Conservation (phyloP, 2,113 vertebrate species). For the Eonycteris spelaea region DNA sequence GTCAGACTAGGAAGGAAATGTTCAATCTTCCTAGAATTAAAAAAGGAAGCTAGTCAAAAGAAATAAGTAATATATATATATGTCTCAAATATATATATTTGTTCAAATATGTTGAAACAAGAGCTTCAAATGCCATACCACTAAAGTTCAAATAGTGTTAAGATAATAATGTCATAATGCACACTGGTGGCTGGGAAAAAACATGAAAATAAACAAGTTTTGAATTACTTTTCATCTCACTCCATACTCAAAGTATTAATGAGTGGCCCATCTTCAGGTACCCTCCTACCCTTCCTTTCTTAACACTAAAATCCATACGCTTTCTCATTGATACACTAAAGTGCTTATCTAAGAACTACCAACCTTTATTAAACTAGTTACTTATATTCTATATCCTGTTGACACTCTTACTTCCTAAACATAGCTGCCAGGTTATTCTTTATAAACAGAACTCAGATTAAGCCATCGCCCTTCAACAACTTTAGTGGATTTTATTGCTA, state of each 20-base stretch:
- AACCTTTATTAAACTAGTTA: background rate
- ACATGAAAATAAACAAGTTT: background rate
- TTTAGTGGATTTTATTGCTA: background rate
- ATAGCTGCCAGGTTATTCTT: background rate
- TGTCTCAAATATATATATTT: background rate
- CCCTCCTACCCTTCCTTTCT: background rate
- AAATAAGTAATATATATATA: background rate
- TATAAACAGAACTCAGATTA: background rate
- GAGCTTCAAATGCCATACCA: background rate
- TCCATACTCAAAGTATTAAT: background rate
- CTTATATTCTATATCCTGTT: background rate
- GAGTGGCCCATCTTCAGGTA: background rate
- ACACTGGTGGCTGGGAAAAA: background rate
- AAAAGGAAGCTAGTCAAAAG: background rate
- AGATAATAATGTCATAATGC: background rate
- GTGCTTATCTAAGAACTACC: background rate
- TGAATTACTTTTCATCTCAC: background rate
- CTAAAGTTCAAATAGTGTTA: background rate
- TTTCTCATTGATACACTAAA: background rate
- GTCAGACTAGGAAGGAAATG: background rate
- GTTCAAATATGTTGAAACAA: background rate
- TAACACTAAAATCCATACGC: background rate
- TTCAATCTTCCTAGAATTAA: background rate
- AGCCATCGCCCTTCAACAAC: background rate
- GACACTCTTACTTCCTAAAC: background rate